Conservation (phyloP, 2,797 vertebrate species). For the Malacoctenus gilli region DNA sequence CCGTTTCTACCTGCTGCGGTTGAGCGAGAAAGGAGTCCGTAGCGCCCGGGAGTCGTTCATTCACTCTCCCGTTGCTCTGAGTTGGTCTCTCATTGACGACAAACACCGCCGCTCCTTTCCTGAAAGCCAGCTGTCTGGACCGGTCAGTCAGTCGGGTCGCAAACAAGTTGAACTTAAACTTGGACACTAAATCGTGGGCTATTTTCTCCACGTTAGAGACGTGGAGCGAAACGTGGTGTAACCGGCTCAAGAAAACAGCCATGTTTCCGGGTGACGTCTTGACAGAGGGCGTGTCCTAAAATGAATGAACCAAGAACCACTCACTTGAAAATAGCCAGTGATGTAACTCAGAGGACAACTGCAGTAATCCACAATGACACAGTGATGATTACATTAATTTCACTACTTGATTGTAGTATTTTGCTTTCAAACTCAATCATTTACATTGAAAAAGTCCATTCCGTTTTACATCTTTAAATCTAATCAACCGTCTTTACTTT, state of each 20-base stretch:
- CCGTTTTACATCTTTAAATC: no score
- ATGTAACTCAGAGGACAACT: neutral
- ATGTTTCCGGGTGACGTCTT: slow-evolving; percentile 74
- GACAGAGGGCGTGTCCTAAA: slow-evolving; percentile 45
- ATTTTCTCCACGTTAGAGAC: slow-evolving; percentile 81
- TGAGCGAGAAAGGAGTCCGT: no score
- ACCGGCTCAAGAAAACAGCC: slow-evolving; percentile 82
- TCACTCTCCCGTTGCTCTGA: slow-evolving; percentile 2
- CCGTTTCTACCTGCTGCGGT: neutral
- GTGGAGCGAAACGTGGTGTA: slow-evolving; percentile 90
- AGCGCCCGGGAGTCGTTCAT: slow-evolving; percentile 12
- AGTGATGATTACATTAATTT: no score
- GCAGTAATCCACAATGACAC: no score
- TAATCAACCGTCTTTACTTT: no score
- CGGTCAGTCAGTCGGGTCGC: slow-evolving; percentile 76
- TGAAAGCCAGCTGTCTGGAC: slow-evolving; percentile 86
- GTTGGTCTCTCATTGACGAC: slow-evolving; percentile 83
- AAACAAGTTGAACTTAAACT: slow-evolving; percentile 85
- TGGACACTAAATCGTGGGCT: slow-evolving; percentile 78
- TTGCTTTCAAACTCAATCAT: no score
- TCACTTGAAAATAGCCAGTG: neutral
- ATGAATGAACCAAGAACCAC: neutral
- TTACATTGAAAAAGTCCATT: no score
- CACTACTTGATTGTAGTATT: no score
- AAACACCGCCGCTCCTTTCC: slow-evolving; percentile 84